Percentiles rank a stretch among this genome's conserved stretches.
These are phyloP conservation scores for Lycodopsis pacificus DNA, from an alignment of 2,797 vertebrate genomes.

Conservation along the genomic window DNA sequence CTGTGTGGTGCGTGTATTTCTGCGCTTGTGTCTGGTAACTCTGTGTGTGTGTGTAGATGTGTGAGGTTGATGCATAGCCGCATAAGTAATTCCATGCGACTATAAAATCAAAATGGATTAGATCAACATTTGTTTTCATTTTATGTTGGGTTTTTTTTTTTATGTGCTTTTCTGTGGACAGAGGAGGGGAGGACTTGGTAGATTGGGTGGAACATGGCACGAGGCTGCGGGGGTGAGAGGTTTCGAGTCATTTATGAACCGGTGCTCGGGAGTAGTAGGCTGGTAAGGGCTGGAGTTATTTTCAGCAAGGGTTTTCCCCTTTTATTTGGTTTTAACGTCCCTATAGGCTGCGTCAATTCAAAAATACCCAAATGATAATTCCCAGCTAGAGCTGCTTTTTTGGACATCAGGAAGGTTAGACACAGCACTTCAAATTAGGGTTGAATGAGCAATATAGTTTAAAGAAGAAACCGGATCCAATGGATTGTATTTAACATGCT, in stretches of 20 bases:
- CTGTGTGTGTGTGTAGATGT: slow-evolving; percentile 37
- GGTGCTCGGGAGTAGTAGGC: slow-evolving; percentile 54
- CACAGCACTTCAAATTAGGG: slow-evolving; percentile 28
- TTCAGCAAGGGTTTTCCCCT: slow-evolving; percentile 50
- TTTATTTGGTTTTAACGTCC: slow-evolving; percentile 56
- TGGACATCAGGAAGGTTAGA: slow-evolving; percentile 63
- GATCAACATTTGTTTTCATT: slow-evolving; percentile 72
- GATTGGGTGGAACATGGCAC: slow-evolving; percentile 26
- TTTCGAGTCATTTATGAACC: slow-evolving; percentile 64
- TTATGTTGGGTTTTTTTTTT: slow-evolving; percentile 15
- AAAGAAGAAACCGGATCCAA: slow-evolving; percentile 1
- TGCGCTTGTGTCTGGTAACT: slow-evolving; percentile 18
- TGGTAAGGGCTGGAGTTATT: slow-evolving; percentile 30
- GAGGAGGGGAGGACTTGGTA: slow-evolving; percentile 26
- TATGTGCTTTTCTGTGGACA: slow-evolving; percentile 45
- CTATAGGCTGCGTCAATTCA: slow-evolving; percentile 50
- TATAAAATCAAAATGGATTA: slow-evolving; percentile 76
- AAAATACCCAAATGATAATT: slow-evolving; percentile 65
- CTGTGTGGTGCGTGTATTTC: slow-evolving; percentile 23
- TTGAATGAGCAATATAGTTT: slow-evolving; percentile 29
- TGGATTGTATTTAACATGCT: not conserved
- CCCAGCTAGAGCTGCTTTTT: slow-evolving; percentile 43
- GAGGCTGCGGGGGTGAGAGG: slow-evolving; percentile 48
- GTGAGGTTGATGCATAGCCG: slow-evolving; percentile 56
- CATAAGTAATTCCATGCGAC: slow-evolving; percentile 70